Conservation (phyloP, 2,888 invertebrate species). For the Sminthurinus aureus region DNA sequence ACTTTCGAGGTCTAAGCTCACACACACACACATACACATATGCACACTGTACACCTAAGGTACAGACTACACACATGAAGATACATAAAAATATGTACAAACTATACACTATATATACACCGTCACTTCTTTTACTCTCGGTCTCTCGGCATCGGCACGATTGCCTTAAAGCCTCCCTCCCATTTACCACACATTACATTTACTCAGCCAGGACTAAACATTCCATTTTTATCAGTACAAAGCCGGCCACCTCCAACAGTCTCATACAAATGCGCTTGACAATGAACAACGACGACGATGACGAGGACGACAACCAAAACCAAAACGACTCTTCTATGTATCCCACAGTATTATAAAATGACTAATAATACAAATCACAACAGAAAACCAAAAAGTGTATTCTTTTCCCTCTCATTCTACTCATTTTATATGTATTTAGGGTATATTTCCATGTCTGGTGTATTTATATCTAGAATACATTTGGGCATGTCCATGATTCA, state of each 20-base stretch:
- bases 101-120: no score
- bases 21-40: neutral
- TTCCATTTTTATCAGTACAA: constrained; percentile 33
- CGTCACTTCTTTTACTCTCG: constrained; percentile 1
- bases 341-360: neutral
- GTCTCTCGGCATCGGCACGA: constrained; percentile 32
- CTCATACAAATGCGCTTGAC: neutral
- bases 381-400: neutral
- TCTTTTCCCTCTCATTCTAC: neutral
- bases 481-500: constrained; percentile 11
- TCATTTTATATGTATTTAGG: constrained; percentile 5
- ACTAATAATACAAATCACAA: constrained; percentile 19
- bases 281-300: neutral
- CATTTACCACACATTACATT: constrained; percentile 33
- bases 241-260: constrained; percentile 14
- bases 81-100: no score
- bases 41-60: no score
- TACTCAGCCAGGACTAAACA: neutral
- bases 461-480: no score
- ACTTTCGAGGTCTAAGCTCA: constrained; percentile 7
- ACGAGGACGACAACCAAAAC: neutral
- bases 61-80: no score
- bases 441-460: no score
- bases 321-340: constrained; percentile 4
- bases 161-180: constrained; percentile 30